Percentiles rank a stretch among this genome's conserved stretches.
Conservation (phyloP, 1,140 invertebrate genomes). For the Scylla paramamosain region DNA sequence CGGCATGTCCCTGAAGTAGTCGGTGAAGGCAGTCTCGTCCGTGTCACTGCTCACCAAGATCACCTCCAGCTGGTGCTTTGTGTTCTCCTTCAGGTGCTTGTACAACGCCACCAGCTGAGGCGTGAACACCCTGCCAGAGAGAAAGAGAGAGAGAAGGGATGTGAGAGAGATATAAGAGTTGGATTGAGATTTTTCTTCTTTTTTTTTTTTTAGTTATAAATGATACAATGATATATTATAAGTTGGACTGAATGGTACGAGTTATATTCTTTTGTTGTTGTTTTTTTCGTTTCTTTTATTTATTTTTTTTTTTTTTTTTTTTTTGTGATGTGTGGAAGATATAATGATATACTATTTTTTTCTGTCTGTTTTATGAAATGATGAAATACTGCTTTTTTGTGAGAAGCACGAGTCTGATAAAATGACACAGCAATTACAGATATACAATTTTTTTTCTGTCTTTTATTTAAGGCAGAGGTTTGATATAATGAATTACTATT, state of each 20-base stretch:
- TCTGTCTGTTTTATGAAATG: too few relatives aligned
- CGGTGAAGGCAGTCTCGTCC: conserved; percentile 54
- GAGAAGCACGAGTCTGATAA: too few relatives aligned
- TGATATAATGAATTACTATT: too few relatives aligned
- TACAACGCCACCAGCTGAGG: conserved; percentile 68
- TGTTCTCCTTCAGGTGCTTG: conserved; percentile 70
- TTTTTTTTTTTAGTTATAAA: not conserved
- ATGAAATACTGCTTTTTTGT: too few relatives aligned
- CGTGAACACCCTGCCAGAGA: conserved; percentile 58
- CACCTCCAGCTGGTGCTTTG: conserved; percentile 70
- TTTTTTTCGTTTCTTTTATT: too few relatives aligned
- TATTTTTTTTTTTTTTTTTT: too few relatives aligned
- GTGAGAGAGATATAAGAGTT: not conserved
- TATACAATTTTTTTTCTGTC: too few relatives aligned
- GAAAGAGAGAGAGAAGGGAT: not conserved
- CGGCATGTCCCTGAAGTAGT: conserved; percentile 69
- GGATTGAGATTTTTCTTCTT: not conserved
- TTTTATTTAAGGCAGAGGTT: too few relatives aligned
- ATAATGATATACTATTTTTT: too few relatives aligned
- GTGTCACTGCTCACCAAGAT: conserved; percentile 65
- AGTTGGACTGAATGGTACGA: not conserved
- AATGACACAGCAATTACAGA: too few relatives aligned
- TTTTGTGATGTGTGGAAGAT: too few relatives aligned
- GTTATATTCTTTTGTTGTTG: too few relatives aligned
- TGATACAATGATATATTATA: not conserved